Evolutionary conservation across 2,113 vertebrate species (phyloP).

Genomic region (Pteronura brasiliensis): DNA sequence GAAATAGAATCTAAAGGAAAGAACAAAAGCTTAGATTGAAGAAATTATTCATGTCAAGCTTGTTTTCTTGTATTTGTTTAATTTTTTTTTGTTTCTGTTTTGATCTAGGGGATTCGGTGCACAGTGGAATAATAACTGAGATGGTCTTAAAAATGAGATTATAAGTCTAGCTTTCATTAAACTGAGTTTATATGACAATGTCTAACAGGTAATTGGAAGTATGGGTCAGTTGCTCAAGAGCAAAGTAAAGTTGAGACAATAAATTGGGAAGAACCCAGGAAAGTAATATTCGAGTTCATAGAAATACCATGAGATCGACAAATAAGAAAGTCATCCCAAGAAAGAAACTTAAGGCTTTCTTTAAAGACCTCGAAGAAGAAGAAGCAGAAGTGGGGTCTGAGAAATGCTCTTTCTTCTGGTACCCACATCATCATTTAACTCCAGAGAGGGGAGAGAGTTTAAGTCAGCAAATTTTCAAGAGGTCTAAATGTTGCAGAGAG

Average conservation of each 20-base stretch:
- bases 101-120: not conserved
- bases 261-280: not conserved
- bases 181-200: not conserved
- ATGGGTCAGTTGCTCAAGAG: not conserved
- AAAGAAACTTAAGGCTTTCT: not conserved
- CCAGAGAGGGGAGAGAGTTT: not conserved
- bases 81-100: not conserved
- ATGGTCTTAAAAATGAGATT: not conserved
- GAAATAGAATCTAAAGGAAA: not conserved
- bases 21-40: not conserved
- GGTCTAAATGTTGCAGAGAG: not conserved
- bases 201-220: not conserved
- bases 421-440: not conserved
- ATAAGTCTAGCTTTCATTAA: not conserved
- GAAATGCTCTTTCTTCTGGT: not conserved
- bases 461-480: constrained; percentile 26
- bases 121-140: not conserved
- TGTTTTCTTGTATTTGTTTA: not conserved
- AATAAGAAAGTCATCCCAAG: not conserved
- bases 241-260: not conserved
- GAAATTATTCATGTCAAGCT: not conserved
- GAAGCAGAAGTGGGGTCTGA: not conserved
- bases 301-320: not conserved
- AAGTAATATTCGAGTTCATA: not conserved
- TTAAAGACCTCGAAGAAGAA: not conserved